These are phyloP conservation scores for Erpornis zantholeuca DNA, from an alignment of 2,113 vertebrate genomes.

Conservation along the genomic window DNA sequence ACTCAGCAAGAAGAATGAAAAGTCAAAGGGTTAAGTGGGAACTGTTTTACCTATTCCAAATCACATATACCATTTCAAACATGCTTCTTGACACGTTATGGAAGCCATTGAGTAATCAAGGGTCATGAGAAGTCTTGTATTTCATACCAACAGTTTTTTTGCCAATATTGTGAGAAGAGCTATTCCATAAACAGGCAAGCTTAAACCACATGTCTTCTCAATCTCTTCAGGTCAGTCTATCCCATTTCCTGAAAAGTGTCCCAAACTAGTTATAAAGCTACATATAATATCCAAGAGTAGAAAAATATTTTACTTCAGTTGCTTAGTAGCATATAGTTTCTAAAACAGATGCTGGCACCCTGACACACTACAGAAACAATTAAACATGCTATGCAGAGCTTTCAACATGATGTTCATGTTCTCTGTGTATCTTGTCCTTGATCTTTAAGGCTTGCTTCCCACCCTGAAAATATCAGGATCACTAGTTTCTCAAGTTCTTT, in stretches of 20 bases:
- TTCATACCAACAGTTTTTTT: neutral
- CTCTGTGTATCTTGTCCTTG: neutral
- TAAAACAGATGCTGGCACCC: neutral
- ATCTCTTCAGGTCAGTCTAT: neutral
- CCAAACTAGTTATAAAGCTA: neutral
- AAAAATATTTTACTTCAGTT: constrained; percentile 32
- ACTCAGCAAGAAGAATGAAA: neutral
- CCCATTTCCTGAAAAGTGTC: neutral
- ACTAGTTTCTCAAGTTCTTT: neutral
- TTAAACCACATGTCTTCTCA: neutral
- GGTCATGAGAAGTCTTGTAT: neutral
- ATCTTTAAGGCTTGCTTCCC: neutral
- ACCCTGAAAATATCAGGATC: neutral
- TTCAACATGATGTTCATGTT: neutral
- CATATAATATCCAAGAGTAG: neutral
- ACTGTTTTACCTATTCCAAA: neutral
- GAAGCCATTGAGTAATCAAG: neutral
- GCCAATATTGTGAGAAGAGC: neutral
- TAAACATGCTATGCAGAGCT: neutral
- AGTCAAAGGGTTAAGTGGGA: neutral
- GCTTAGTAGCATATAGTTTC: constrained; percentile 44
- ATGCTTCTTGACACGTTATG: neutral
- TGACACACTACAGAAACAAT: neutral
- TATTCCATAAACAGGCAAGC: neutral
- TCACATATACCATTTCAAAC: neutral